Percentiles rank a stretch among this genome's conserved stretches.
These are phyloP conservation scores for Adineta ricciae DNA, from an alignment of 2,888 invertebrate species.

Conservation along the genomic window DNA sequence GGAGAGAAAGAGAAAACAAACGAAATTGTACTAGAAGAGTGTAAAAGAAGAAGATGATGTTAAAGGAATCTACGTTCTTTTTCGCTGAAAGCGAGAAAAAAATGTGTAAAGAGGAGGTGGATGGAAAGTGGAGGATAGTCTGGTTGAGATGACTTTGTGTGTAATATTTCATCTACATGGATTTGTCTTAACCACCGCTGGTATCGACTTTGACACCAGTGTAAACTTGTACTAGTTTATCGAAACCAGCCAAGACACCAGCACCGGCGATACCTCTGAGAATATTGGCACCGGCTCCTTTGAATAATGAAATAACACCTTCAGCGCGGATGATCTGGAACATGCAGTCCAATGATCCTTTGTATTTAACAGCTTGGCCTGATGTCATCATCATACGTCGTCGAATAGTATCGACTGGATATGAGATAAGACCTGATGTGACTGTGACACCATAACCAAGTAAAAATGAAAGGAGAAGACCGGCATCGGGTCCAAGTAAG, in stretches of 20 bases:
- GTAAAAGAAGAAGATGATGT: too few relatives aligned
- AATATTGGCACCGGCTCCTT: constrained; percentile 57
- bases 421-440: constrained; percentile 80
- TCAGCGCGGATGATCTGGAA: constrained; percentile 70
- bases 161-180: too few relatives aligned
- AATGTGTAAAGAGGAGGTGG: too few relatives aligned
- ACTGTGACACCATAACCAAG: constrained; percentile 61
- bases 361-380: constrained; percentile 53
- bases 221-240: constrained; percentile 40
- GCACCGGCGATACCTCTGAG: constrained; percentile 49
- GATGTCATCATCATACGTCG: constrained; percentile 99
- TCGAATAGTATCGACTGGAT: constrained; percentile 84
- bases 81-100: too few relatives aligned
- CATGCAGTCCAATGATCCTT: constrained; percentile 84
- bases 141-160: too few relatives aligned
- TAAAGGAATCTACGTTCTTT: too few relatives aligned
- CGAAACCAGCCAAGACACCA: constrained; percentile 48
- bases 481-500: constrained; percentile 44
- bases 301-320: constrained; percentile 78
- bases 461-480: constrained; percentile 41
- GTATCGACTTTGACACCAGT: constrained; percentile 26
- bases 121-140: too few relatives aligned
- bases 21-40: too few relatives aligned
- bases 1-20: too few relatives aligned
- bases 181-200: not conserved